Percentiles rank a stretch among this genome's conserved stretches.
phyloP scores from a whole-genome alignment of 1,140 invertebrate species.

The Zeugodacus cucurbitae region DNA sequence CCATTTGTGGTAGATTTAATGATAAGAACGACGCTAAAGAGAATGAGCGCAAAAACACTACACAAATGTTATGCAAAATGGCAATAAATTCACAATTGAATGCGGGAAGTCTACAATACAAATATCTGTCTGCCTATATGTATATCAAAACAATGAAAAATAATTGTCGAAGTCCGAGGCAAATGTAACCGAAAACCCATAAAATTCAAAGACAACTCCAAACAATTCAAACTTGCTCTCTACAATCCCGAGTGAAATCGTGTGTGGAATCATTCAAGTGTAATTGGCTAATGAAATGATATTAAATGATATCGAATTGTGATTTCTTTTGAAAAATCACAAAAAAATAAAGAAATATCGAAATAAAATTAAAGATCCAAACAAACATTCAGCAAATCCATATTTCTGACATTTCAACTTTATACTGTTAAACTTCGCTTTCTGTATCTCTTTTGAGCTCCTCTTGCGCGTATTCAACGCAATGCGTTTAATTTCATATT shows the following conservation, averaged over 20 bases:
- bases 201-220: background rate
- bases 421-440: background rate
- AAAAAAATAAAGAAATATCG: background rate
- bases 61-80: background rate
- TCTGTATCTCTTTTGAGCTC: background rate
- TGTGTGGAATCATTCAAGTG: conserved; percentile 57
- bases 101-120: too few species aligned
- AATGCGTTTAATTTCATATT: background rate
- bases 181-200: background rate
- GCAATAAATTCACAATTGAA: background rate
- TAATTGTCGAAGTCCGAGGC: background rate
- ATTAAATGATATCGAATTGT: conserved; percentile 66
- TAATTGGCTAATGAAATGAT: conserved; percentile 66
- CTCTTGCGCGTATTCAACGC: background rate
- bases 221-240: background rate
- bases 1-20: conserved; percentile 7
- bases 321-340: conserved; percentile 63
- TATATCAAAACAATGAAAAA: background rate
- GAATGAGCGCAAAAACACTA: background rate
- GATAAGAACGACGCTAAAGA: background rate
- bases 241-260: background rate
- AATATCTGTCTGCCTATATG: background rate
- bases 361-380: background rate
- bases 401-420: background rate
- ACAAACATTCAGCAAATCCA: conserved; percentile 7